A percentile compares a stretch with the other conserved stretches of the same genome.
These are phyloP conservation scores for Melipona beecheii DNA, from an alignment of 2,888 invertebrate species.

Conservation along the genomic window DNA sequence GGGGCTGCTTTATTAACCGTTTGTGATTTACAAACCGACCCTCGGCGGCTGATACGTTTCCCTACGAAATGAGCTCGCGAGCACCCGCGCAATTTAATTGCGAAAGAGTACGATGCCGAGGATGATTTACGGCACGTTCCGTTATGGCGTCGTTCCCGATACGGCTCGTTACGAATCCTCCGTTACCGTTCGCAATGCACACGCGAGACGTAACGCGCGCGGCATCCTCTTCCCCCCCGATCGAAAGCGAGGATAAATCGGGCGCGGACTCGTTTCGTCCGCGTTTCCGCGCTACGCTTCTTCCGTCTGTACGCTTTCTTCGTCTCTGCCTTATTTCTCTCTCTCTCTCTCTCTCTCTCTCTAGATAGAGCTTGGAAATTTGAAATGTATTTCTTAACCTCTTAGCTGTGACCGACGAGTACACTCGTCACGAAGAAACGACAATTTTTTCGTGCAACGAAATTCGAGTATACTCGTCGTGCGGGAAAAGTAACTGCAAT, in stretches of 20 bases:
- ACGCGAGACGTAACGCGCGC: constrained; percentile 44
- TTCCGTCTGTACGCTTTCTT: neutral
- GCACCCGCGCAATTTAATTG: constrained; percentile 68
- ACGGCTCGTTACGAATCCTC: constrained; percentile 64
- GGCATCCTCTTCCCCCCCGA: neutral
- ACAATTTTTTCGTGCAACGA: no score
- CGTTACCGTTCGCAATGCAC: constrained; percentile 47
- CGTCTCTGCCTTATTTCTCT: neutral
- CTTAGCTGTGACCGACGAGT: no score
- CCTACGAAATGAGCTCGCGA: constrained; percentile 61
- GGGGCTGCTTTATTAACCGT: constrained; percentile 66
- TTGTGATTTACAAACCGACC: constrained; percentile 66
- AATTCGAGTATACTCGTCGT: no score
- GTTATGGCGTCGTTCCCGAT: constrained; percentile 64
- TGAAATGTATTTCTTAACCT: neutral
- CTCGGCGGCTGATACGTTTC: constrained; percentile 66
- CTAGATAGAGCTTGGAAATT: neutral
- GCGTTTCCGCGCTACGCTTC: neutral
- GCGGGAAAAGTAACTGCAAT: no score
- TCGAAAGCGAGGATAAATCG: constrained; percentile 8
- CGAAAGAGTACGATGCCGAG: constrained; percentile 62
- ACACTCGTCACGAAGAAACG: no score
- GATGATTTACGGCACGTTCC: constrained; percentile 66
- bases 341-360: neutral
- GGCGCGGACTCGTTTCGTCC: neutral